phyloP scores from a whole-genome alignment of 2,113 vertebrate genomes.

The Podarcis cretensis region DNA sequence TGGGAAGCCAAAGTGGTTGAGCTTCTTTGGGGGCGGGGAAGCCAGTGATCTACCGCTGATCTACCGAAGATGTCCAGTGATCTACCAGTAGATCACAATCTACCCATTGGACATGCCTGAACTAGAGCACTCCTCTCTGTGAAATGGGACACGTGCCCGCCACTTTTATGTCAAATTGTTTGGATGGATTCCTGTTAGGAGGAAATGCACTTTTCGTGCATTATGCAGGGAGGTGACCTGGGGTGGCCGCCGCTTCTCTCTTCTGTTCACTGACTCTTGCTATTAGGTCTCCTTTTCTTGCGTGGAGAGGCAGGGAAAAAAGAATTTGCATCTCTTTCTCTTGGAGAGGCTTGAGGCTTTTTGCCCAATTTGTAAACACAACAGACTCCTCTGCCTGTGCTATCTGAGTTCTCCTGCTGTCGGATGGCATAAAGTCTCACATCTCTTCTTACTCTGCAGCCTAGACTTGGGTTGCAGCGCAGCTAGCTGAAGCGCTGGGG shows the following conservation, averaged over 20 bases:
- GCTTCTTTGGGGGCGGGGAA: no score
- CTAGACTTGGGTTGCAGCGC: not conserved
- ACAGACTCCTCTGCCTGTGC: not conserved
- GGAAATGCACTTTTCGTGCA: not conserved
- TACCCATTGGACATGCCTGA: no score
- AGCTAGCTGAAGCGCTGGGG: not conserved
- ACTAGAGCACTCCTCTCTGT: no score
- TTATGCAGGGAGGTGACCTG: not conserved
- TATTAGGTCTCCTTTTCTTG: not conserved
- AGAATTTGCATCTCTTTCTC: constrained; percentile 6
- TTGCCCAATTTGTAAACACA: constrained; percentile 1
- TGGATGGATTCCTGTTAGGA: not conserved
- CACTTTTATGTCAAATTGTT: no score
- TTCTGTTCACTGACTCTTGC: not conserved
- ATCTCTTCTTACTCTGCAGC: not conserved
- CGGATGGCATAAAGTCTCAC: not conserved
- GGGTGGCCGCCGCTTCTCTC: not conserved
- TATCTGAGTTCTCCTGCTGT: not conserved
- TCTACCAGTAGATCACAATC: no score
- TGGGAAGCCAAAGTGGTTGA: no score
- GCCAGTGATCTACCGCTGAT: no score
- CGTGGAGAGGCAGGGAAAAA: not conserved
- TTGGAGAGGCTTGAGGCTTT: not conserved
- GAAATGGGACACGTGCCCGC: no score
- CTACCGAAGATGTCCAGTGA: no score